Base-by-base conservation (phyloP, 2,888 invertebrate species). In the Drosophila antonietae region DNA sequence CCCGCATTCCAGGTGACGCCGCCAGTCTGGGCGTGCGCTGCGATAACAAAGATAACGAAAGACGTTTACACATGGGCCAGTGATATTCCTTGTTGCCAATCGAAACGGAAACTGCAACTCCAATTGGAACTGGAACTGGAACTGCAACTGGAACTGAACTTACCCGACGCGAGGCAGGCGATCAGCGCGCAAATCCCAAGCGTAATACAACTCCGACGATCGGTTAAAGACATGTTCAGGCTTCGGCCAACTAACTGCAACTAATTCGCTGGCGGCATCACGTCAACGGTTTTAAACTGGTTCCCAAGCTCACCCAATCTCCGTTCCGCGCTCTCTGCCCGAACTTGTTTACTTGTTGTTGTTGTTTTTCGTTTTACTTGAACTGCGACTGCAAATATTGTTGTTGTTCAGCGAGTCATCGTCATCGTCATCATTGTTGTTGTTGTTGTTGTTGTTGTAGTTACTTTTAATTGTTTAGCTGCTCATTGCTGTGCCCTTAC, bases 261-360 rank as follows among this genome's bases (percentile, higher is more conserved):
- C 85, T 86, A 84, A 88, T 63, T 63, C 82, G 80, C 71, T 68
- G 56, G 64, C 78, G 68, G 69, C 65, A 53, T 41, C 55, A 55
- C 67, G 75, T 66, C 71, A 62, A 78, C 72, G 85, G 88, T 87
- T 86, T 86, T 89, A 89, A 86, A 75, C 85, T 78, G 68, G 83
- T 78, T 80, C 71, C 61, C 75, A 74, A 57, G 44, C 66, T 15
- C n/a, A 12, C 18, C 33, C 15, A 10, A 7, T 10, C 12, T 18
- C 10, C n/a, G n/a, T 15, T 28, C 37, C 52, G 2, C 37, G 20
- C 37, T 14, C 51, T 2, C 51, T 3, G 18, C 49, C 15, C 47
- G 41, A 47, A 46, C 41, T 64, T 43, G 57, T 59, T 64, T 35
- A 10, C 4, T 60, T 52, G 23, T n/a, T 60, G 20, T 7, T 44